Percentiles rank a stretch among this genome's conserved stretches.
phyloP scores from a whole-genome alignment of 35 echinoderm and acorn worm species.

The Hemicentrotus pulcherrimus region DNA sequence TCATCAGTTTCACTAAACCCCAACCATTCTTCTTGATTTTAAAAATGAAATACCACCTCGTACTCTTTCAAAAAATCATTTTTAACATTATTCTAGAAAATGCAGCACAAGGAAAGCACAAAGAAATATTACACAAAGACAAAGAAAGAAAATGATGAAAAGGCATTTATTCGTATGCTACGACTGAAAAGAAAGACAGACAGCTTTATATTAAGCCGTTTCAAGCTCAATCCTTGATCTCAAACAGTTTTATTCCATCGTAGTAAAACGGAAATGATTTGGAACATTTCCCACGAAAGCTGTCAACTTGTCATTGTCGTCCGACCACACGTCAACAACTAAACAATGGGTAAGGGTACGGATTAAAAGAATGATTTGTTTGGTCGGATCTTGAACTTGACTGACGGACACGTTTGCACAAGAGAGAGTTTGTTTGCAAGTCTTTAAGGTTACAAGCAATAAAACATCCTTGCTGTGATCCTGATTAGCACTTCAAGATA shows the following conservation, averaged over 20 bases:
- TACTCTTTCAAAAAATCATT: too few species aligned
- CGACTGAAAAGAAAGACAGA: too few species aligned
- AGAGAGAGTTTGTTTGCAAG: neutral
- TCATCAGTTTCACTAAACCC: too few species aligned
- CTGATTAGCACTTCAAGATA: constrained; percentile 1
- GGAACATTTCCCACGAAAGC: neutral
- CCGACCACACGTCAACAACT: neutral
- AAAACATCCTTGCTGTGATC: neutral
- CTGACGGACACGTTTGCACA: neutral
- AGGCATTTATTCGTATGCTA: too few species aligned
- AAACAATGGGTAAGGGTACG: neutral
- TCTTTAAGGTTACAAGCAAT: neutral
- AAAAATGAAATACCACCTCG: too few species aligned
- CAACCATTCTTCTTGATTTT: too few species aligned
- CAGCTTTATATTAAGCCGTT: too few species aligned
- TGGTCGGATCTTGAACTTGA: neutral
- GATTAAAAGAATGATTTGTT: neutral
- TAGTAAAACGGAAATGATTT: neutral
- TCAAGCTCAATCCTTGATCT: neutral
- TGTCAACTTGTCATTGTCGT: neutral
- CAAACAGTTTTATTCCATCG: neutral
- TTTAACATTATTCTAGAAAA: too few species aligned
- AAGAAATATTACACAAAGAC: too few species aligned
- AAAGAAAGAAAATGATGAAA: too few species aligned
- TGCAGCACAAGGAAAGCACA: too few species aligned